A percentile compares a stretch with the other conserved stretches of the same genome.
These are phyloP conservation scores for Alosa sapidissima DNA, from an alignment of 2,797 vertebrate genomes.

Conservation along the genomic window DNA sequence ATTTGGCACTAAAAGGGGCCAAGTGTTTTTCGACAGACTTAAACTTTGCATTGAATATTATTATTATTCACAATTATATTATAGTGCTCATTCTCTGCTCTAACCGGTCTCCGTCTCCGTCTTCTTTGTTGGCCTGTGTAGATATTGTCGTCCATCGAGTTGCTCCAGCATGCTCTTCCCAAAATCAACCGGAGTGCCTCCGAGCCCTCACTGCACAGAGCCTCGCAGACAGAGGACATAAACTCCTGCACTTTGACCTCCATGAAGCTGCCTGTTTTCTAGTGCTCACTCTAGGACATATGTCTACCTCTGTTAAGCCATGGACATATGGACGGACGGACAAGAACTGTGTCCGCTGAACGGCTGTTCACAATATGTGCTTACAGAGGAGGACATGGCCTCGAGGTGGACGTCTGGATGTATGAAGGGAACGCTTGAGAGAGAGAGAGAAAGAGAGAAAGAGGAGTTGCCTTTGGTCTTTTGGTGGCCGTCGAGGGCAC, in stretches of 20 bases:
- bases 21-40: too few species aligned
- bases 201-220: conserved; percentile 94
- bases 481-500: not conserved
- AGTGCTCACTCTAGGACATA: conserved; percentile 42
- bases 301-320: conserved; percentile 20
- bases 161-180: conserved; percentile 93
- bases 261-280: conserved; percentile 84
- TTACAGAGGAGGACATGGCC: not conserved
- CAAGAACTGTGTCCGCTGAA: not conserved
- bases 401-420: conserved; percentile 10
- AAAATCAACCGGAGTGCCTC: conserved; percentile 98
- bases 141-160: conserved; percentile 97
- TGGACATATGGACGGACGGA: not conserved
- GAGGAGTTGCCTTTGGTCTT: not conserved
- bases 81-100: not conserved
- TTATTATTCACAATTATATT: not conserved
- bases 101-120: not conserved
- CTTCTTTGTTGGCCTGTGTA: conserved; percentile 51
- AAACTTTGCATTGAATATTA: too few species aligned
- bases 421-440: conserved; percentile 4
- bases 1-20: not conserved
- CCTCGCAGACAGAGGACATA: conserved; percentile 93
- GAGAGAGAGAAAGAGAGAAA: not conserved
- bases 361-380: not conserved
- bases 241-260: conserved; percentile 91